phyloP scores from a whole-genome alignment of 2,888 invertebrate genomes.

The Drosophila ustulata region DNA sequence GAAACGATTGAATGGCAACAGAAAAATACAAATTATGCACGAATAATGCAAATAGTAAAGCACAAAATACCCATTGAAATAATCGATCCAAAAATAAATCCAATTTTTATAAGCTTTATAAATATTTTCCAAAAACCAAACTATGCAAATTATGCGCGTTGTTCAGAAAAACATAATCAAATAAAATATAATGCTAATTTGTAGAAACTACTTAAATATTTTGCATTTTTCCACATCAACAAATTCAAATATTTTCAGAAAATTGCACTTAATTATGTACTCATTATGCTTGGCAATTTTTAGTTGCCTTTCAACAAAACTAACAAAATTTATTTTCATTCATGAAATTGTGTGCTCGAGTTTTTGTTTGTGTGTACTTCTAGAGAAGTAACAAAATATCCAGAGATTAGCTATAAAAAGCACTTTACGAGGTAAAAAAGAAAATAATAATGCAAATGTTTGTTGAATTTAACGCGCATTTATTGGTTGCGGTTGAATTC shows the following conservation, averaged over 20 bases:
- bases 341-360: not conserved
- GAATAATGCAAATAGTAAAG: not conserved
- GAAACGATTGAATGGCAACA: conserved; percentile 31
- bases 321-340: conserved; percentile 10
- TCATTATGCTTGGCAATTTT: not conserved
- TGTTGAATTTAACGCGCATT: conserved; percentile 34
- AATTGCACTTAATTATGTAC: conserved; percentile 4
- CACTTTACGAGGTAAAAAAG: conserved; percentile 19
- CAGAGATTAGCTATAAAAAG: conserved; percentile 13
- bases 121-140: no score
- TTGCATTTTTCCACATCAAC: not conserved
- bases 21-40: not conserved
- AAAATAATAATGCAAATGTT: conserved; percentile 27
- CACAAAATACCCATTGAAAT: not conserved
- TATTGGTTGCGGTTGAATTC: conserved; percentile 56
- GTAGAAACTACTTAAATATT: no score
- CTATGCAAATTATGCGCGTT: no score
- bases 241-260: not conserved
- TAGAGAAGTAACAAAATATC: conserved; percentile 5
- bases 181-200: no score
- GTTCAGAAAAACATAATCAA: no score
- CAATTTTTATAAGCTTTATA: no score
- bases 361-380: conserved; percentile 7
- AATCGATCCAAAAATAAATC: not conserved
- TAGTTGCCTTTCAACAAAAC: not conserved